These are phyloP conservation scores for Coryphaenoides rupestris DNA, from an alignment of 2,113 vertebrate species.

Conservation along the genomic window DNA sequence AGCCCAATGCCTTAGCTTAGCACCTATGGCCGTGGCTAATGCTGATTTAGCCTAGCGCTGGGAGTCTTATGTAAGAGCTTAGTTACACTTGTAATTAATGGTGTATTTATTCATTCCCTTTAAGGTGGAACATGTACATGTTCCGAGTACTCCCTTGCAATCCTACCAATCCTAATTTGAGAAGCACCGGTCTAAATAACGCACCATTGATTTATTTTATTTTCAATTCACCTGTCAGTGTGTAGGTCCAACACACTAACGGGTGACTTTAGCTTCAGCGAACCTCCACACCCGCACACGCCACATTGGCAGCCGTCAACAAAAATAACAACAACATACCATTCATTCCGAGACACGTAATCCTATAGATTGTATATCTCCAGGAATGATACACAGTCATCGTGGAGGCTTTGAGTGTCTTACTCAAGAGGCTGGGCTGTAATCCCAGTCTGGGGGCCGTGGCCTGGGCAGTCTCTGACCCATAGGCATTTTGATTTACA, in stretches of 20 bases:
- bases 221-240: too few relatives aligned
- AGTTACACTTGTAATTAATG: slow-evolving; percentile 40
- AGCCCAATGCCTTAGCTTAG: slow-evolving; percentile 38
- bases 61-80: slow-evolving; percentile 44
- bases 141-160: too few relatives aligned
- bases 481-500: slow-evolving; percentile 20
- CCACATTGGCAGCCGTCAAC: slow-evolving; percentile 31
- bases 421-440: slow-evolving; percentile 26
- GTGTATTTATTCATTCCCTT: too few relatives aligned
- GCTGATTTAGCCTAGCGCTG: neutral
- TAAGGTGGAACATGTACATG: too few relatives aligned
- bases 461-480: slow-evolving; percentile 28
- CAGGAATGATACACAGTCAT: slow-evolving; percentile 36
- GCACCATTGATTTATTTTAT: too few relatives aligned
- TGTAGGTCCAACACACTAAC: too few relatives aligned
- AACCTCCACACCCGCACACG: too few relatives aligned
- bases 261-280: too few relatives aligned
- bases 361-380: slow-evolving; percentile 46
- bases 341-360: slow-evolving; percentile 66
- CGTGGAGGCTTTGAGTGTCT: slow-evolving; percentile 22
- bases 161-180: too few relatives aligned
- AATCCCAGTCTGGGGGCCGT: slow-evolving; percentile 21
- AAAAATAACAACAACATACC: slow-evolving; percentile 49
- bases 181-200: too few relatives aligned
- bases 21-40: slow-evolving; percentile 13